Evolutionary conservation across 92 coral and sea anemone species (phyloP), one percentile per base, ranked within the genome.

Genomic region (Actinernus sp.): DNA sequence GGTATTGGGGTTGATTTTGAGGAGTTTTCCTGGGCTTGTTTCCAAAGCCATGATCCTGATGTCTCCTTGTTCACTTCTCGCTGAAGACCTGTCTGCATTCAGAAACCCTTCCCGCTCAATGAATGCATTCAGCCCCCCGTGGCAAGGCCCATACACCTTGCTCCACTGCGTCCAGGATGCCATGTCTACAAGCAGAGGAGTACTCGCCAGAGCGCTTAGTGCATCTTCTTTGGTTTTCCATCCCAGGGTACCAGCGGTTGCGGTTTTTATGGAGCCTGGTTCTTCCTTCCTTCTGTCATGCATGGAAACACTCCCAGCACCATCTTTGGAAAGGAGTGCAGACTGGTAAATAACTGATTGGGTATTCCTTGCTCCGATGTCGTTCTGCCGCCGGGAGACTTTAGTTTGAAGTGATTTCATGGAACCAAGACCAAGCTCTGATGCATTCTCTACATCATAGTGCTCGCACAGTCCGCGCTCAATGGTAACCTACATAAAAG

Each of bases 91-190:
- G n/a, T n/a, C n/a, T 59, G 8, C 78, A n/a, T n/a, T n/a, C n/a
- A n/a, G n/a, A n/a, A n/a, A n/a, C n/a, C n/a, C n/a, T n/a, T 60
- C 30, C 61, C 78, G 29, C 57, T 65, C 75, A 47, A 92, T 61
- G 58, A 92, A 92, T 12, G 58, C 71, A 65, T 86, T 88, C 22
- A 92, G 68, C 52, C 69, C 72, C 10, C 98, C 98, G 16, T 70
- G 80, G 30, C 53, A 59, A 36, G 97, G 92, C 28, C 50, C 40
- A 59, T 71, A 92, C 13, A 92, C 96, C 3, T 51, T 69, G 11
- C 78, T 76, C 98, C 98, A 92, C 26, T 92, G 88, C 27, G 98
- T 84, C 83, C 88, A 85, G 9, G 53, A 65, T 1, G 63, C 26
- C 50, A 87, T 41, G 65, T 92, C 82, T 34, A 61, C 89, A 16